Evolutionary conservation across 2,797 vertebrate genomes (phyloP).

Genomic region (Meriones psammophilus): DNA sequence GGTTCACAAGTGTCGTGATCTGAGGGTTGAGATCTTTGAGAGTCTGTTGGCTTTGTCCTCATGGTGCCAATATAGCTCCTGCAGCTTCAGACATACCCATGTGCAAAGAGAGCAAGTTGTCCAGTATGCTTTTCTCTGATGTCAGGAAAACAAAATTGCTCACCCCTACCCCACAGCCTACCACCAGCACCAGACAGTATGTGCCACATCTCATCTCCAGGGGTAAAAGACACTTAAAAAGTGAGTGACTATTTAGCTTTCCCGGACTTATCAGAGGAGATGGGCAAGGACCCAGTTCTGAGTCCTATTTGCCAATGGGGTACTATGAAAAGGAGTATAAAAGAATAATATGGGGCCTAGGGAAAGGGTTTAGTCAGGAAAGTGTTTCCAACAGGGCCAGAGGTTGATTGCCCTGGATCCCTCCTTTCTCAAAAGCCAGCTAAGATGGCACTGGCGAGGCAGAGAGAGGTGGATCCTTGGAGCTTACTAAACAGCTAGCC

Average conservation of each 20-base stretch:
- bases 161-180: background rate
- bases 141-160: background rate
- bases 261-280: background rate
- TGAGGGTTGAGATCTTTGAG: background rate
- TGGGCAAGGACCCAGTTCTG: background rate
- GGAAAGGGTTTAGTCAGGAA: background rate
- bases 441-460: no score
- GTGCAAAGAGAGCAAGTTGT: background rate
- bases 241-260: background rate
- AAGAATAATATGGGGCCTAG: no score
- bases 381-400: background rate
- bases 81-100: background rate
- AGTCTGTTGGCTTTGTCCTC: background rate
- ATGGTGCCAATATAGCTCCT: background rate
- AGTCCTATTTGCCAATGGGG: background rate
- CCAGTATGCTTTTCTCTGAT: background rate
- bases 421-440: background rate
- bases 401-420: no score
- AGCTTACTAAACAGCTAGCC: no score
- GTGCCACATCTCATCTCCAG: background rate
- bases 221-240: background rate
- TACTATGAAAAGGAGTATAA: background rate
- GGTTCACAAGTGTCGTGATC: background rate
- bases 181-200: background rate
- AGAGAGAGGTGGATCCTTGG: background rate